Conservation (phyloP, 2,113 vertebrate species). For the Oreochromis aureus region DNA sequence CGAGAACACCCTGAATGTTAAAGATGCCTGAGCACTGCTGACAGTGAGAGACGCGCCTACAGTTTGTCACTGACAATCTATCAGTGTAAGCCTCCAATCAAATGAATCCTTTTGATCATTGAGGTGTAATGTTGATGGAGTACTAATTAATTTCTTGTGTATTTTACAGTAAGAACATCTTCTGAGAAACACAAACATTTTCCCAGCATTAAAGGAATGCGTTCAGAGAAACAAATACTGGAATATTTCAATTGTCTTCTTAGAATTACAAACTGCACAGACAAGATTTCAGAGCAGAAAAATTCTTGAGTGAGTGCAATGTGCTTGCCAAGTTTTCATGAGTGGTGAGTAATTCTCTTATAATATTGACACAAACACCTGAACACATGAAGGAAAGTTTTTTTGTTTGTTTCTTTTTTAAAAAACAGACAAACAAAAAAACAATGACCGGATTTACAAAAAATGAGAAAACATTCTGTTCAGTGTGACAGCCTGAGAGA, state of each 20-base stretch:
- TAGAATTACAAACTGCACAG: background rate
- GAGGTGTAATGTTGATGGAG: too few species aligned
- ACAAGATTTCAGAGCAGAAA: background rate
- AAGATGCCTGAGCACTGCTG: background rate
- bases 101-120: background rate
- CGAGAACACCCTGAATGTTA: background rate
- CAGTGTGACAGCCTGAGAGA: background rate
- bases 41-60: background rate
- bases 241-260: background rate
- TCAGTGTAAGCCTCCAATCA: background rate
- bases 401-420: fast-evolving
- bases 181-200: too few species aligned
- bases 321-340: background rate
- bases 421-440: background rate
- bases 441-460: fast-evolving
- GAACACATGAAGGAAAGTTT: background rate
- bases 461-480: background rate
- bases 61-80: background rate
- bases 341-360: background rate
- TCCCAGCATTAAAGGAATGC: too few species aligned
- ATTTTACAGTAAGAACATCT: too few species aligned
- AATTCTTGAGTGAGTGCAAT: background rate
- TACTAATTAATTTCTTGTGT: too few species aligned
- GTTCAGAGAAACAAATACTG: background rate
- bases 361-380: background rate